These are phyloP conservation scores for Leptopterna dolabrata DNA, from an alignment of 2,888 invertebrate species.

Conservation along the genomic window DNA sequence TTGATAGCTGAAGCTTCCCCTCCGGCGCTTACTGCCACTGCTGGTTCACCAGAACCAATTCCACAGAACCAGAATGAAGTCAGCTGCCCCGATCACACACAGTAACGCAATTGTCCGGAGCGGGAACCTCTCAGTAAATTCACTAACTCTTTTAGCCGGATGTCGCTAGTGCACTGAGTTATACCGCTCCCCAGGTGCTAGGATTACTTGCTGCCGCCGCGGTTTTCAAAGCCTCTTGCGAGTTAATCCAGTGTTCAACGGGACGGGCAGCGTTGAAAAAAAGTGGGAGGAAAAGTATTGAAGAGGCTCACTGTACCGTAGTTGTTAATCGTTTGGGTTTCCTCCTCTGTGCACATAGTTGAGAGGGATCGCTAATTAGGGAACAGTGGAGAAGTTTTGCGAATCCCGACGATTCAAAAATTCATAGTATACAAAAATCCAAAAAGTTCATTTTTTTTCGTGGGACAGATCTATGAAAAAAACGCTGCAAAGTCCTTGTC, in stretches of 20 bases:
- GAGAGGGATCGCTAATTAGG: no score
- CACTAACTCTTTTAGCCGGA: conserved; percentile 5
- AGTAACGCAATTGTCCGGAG: not conserved
- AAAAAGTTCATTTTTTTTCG: no score
- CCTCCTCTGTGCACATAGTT: no score
- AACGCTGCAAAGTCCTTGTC: no score
- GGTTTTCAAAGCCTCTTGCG: not conserved
- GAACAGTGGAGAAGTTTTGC: no score
- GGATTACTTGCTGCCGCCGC: conserved; percentile 6
- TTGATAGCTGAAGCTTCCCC: not conserved
- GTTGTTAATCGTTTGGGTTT: not conserved
- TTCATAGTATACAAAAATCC: no score
- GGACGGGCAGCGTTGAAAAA: not conserved
- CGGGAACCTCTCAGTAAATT: not conserved
- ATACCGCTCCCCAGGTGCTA: conserved; percentile 13
- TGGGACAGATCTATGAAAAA: no score
- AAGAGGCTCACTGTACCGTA: not conserved
- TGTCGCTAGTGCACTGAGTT: conserved; percentile 14
- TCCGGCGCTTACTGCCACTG: not conserved
- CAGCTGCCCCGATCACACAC: not conserved
- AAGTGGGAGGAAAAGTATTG: not conserved
- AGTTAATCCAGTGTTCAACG: not conserved
- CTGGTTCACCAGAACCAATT: conserved; percentile 3
- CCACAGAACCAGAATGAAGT: not conserved
- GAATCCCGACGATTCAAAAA: no score